Conservation (phyloP, 2,888 invertebrate genomes). For the Oscheius sp. region DNA sequence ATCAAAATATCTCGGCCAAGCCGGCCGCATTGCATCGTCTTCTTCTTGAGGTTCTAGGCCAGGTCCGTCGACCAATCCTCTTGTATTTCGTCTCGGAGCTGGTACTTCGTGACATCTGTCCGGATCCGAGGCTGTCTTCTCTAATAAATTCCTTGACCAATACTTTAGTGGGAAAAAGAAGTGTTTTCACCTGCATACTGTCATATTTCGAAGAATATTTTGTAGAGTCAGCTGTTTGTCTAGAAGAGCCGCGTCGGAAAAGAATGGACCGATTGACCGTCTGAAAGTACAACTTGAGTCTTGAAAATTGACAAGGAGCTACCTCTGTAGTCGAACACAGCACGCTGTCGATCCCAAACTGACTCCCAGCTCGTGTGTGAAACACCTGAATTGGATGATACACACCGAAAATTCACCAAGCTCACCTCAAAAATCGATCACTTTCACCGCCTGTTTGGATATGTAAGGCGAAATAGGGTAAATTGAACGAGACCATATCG, state of each 20-base stretch:
- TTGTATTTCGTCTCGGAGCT: neutral
- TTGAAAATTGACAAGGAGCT: neutral
- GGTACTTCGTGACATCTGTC: neutral
- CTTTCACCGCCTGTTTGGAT: constrained; percentile 88
- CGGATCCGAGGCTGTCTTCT: constrained; percentile 7
- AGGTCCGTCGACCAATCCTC: constrained; percentile 46
- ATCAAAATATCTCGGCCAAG: constrained; percentile 56
- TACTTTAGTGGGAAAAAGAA: neutral
- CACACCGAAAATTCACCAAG: neutral
- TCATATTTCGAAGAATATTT: constrained; percentile 76
- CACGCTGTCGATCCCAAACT: constrained; percentile 83
- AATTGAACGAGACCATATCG: constrained; percentile 84
- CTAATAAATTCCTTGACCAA: constrained; percentile 6
- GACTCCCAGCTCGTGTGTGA: constrained; percentile 87
- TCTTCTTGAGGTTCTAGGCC: constrained; percentile 39
- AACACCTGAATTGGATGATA: constrained; percentile 77
- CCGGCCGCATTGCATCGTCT: constrained; percentile 61
- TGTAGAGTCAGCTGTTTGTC: constrained; percentile 85
- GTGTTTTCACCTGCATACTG: constrained; percentile 47
- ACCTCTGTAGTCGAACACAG: constrained; percentile 35
- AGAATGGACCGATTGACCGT: constrained; percentile 82
- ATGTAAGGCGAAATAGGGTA: constrained; percentile 89
- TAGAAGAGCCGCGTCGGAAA: constrained; percentile 82
- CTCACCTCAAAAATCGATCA: constrained; percentile 80
- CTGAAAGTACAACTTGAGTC: constrained; percentile 21